Evolutionary conservation across 2,888 invertebrate species (phyloP), one percentile per base, ranked within the genome.

Genomic region (Oscheius sp.): DNA sequence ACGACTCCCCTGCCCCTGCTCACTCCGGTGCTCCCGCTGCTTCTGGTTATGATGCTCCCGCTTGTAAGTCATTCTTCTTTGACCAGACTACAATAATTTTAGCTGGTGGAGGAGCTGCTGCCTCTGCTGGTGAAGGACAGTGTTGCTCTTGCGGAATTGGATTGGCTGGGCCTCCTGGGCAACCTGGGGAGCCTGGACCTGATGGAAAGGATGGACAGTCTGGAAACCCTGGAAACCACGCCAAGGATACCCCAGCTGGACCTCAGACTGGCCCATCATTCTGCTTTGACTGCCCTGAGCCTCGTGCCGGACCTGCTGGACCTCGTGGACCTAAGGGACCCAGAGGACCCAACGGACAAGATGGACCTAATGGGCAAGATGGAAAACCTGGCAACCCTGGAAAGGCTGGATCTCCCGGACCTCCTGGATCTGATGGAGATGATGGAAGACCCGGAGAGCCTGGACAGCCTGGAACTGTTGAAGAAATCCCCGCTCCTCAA

Each of bases 91-190:
- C n/a, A n/a, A n/a, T n/a, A n/a, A n/a, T n/a, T n/a, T n/a, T n/a
- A n/a, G n/a, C n/a, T n/a, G n/a, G n/a, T n/a, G 48, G 25, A 15
- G 48, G 29, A 17, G 34, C 48, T 46, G 50, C 46, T 33, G 46
- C 64, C 20, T 42, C 63, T 20, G 31, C 61, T 12, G 20, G 37
- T 27, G 72, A 71, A 12, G 73, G 68, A 50, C 74, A 72, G 69
- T 71, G 71, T 29, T 78, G 78, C 66, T 74, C 74, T 53, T 78
- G 78, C 71, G 78, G 78, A 69, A 65, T 73, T 15, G 78, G 78
- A 72, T 65, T 68, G 34, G 69, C 74, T 50, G 78, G 78, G 69
- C 74, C 74, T n/a, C 39, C 65, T 39, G 65, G 65, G 15, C 1
- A 29, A 12, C 65, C 65, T 65, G 65, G 65, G 23, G 27, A 34